Conservation (phyloP, 2,113 vertebrate species). For the Barbus barbus region DNA sequence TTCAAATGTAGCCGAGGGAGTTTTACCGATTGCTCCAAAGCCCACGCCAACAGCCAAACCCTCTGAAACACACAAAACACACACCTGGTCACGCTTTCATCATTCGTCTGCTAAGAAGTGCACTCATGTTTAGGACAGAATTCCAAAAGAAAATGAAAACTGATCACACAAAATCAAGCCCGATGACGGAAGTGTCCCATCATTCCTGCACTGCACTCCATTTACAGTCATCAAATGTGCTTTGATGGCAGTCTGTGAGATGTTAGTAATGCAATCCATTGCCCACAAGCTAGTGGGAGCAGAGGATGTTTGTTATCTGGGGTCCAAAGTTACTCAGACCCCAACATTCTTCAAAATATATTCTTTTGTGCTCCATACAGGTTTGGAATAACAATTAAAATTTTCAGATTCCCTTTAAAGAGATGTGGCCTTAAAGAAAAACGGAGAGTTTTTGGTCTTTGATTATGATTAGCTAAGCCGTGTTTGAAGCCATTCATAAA, state of each 20-base stretch:
- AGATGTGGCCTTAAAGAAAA: too few species aligned
- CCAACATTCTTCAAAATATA: too few species aligned
- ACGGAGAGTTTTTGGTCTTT: neutral
- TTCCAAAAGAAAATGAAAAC: neutral
- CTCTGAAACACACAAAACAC: slow-evolving; percentile 78
- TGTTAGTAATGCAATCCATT: neutral
- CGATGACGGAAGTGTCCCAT: too few species aligned
- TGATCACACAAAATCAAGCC: too few species aligned
- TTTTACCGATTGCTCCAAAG: slow-evolving; percentile 90
- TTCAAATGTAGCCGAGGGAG: slow-evolving; percentile 88
- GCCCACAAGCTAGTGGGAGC: neutral
- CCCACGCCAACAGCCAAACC: slow-evolving; percentile 95
- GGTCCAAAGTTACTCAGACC: too few species aligned
- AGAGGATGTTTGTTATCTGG: neutral
- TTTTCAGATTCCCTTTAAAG: too few species aligned
- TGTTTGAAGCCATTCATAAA: neutral
- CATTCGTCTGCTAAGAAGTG: too few species aligned
- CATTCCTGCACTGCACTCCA: neutral
- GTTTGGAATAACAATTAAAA: too few species aligned
- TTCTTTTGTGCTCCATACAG: too few species aligned
- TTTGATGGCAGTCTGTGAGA: neutral
- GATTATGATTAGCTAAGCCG: neutral
- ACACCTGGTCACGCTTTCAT: slow-evolving; percentile 12
- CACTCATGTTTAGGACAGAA: too few species aligned
- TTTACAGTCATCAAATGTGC: neutral